Percentiles rank a stretch among this genome's conserved stretches.
These are phyloP conservation scores for Neosilurus hyrtlii DNA, from an alignment of 2,797 vertebrate genomes.

Conservation along the genomic window DNA sequence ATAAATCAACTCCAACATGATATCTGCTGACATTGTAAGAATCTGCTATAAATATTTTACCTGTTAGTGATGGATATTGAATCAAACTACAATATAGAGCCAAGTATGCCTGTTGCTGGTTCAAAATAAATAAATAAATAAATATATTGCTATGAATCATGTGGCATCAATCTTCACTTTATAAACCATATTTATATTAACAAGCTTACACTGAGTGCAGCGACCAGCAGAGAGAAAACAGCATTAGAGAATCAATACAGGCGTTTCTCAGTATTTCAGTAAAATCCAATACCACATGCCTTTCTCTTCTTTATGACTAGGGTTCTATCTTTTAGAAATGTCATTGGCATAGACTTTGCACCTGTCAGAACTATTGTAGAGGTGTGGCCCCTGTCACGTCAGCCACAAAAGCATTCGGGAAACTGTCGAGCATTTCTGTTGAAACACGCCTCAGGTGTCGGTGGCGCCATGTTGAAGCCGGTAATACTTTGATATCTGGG, in stretches of 20 bases:
- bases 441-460: too few species aligned
- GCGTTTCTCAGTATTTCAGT: not conserved
- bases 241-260: slow-evolving; percentile 7
- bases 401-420: not conserved
- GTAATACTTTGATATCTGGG: too few species aligned
- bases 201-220: not conserved
- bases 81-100: slow-evolving; percentile 6
- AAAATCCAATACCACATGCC: not conserved
- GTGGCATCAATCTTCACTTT: slow-evolving; percentile 7
- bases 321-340: slow-evolving; percentile 15
- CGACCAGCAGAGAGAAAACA: not conserved
- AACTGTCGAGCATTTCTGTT: too few species aligned
- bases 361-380: not conserved
- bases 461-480: too few species aligned
- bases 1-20: slow-evolving; percentile 9
- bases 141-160: not conserved
- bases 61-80: not conserved
- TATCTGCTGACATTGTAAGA: slow-evolving; percentile 10
- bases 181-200: slow-evolving; percentile 9
- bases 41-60: slow-evolving; percentile 19
- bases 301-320: not conserved
- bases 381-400: not conserved
- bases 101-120: not conserved
- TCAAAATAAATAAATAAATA: not conserved
- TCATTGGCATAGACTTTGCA: not conserved